A percentile compares a stretch with the other conserved stretches of the same genome.
phyloP scores from a whole-genome alignment of 64 coral and sea anemone species.

The Montipora capricornis region DNA sequence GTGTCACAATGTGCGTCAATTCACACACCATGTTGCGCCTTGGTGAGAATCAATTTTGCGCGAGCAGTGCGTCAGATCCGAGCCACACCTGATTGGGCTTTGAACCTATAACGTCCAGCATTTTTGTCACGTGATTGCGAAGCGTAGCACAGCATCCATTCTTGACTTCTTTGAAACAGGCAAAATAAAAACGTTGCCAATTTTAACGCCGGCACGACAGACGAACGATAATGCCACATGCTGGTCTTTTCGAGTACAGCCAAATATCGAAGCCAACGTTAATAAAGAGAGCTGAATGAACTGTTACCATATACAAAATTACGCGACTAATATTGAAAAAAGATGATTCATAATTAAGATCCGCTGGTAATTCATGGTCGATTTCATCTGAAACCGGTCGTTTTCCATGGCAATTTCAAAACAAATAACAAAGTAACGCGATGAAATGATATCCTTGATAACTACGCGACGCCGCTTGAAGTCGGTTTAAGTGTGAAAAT shows the following conservation, averaged over 20 bases:
- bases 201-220: too few species aligned
- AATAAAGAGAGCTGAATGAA: neutral
- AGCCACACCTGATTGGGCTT: too few species aligned
- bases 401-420: constrained; percentile 53
- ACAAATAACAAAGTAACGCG: constrained; percentile 10
- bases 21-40: too few species aligned
- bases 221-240: neutral
- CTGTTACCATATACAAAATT: constrained; percentile 44
- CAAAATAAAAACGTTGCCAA: too few species aligned
- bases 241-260: neutral
- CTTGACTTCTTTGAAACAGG: too few species aligned
- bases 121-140: too few species aligned
- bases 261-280: neutral
- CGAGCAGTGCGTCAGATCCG: too few species aligned
- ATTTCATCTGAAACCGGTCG: neutral
- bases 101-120: too few species aligned
- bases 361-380: neutral
- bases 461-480: neutral
- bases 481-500: neutral
- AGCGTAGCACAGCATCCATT: too few species aligned
- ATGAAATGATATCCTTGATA: constrained; percentile 10
- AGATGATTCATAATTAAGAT: neutral
- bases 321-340: constrained; percentile 11
- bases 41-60: too few species aligned
- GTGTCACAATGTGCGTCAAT: too few species aligned